Conservation (phyloP, 2,113 vertebrate species). For the Psilopsiagon aymara region DNA sequence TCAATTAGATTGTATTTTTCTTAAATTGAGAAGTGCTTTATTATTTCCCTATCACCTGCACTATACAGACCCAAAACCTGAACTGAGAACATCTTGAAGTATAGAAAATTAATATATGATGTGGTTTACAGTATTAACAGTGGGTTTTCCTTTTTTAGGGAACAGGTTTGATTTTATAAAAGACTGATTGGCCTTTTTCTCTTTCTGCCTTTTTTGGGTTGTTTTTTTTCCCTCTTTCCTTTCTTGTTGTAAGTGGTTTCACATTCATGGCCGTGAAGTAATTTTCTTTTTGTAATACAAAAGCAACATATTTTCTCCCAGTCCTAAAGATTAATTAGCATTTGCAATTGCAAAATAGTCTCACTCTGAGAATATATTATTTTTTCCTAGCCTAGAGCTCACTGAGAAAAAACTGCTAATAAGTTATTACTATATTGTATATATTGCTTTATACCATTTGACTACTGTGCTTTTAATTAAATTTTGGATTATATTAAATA, state of each 20-base stretch:
- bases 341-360: not conserved
- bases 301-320: not conserved
- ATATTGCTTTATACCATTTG: not conserved
- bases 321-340: not conserved
- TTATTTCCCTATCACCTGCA: not conserved
- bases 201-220: not conserved
- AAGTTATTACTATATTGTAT: not conserved
- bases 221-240: not conserved
- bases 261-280: not conserved
- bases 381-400: not conserved
- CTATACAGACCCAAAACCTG: not conserved
- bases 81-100: not conserved
- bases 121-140: not conserved
- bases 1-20: not conserved
- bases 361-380: not conserved
- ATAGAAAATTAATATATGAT: not conserved
- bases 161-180: not conserved
- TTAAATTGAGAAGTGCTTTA: not conserved
- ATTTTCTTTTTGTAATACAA: not conserved
- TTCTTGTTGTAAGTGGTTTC: conserved; percentile 57
- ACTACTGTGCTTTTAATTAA: not conserved
- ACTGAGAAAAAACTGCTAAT: not conserved
- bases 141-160: not conserved
- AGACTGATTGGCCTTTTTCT: not conserved
- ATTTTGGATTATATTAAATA: not conserved